Base-by-base conservation (phyloP, 2,888 invertebrate species). In the Actias luna region DNA sequence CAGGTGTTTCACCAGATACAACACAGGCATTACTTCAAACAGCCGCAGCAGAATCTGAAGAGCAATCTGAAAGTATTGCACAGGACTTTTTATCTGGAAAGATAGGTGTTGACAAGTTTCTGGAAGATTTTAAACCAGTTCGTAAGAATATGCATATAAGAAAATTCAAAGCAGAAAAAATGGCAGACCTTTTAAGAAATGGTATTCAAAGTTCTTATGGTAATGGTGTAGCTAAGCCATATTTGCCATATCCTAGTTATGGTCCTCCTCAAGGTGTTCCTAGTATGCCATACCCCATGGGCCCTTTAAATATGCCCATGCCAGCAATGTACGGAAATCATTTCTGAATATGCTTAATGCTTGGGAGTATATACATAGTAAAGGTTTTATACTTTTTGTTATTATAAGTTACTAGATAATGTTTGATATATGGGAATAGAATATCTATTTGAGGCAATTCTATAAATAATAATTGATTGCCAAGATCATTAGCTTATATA, bases 111-210 rank as follows among this genome's bases (percentile, higher is more conserved):
- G 99, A 99, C 25, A 94, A 95, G 65, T 99, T 99, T 82, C 88
- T 99, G 5, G 96, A 97, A 65, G 94, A 96, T 64, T 99, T 98
- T 85, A 93, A 97, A 64, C 93, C 94, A 0, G 94, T 94, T 66
- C 94, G 99, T 58, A 91, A 86, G 69, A 82, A 80, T 66, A 92
- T 92, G 92, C 92, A 92, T 59, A 68, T 91, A 95, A 94, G 98
- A 60, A 96, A 97, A 80, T 96, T 99, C 14, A 99, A 99, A 91
- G 95, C 97, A 0, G 99, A 99, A 69, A 99, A 99, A 92, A 95
- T 99, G 95, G 93, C 94, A 59, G 97, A 97, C 78, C 84, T 97
- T 14, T 88, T 96, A 33, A 80, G 88, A 70, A 82, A 84, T 50
- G 85, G 88, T 3, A 82, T 69, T 64, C 86, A 87, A 69, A 80